Base-by-base conservation (phyloP, 2,797 vertebrate species). In the Tragopan temminckii region DNA sequence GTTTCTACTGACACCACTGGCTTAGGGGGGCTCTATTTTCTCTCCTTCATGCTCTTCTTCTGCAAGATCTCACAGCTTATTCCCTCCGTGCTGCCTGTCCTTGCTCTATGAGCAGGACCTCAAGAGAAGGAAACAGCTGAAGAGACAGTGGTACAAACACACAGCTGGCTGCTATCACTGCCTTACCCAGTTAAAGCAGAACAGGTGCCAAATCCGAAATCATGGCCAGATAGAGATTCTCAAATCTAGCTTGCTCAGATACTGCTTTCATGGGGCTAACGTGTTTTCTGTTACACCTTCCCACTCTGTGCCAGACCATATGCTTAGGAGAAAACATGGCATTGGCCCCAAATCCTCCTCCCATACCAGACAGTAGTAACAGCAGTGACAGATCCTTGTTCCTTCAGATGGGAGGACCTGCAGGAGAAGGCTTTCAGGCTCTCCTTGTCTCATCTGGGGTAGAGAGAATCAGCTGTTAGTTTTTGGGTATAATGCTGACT, bases 281-380 rank as follows among this genome's bases (percentile, higher is more conserved):
- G 9, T 77, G 78, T 80, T 85, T 95, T 77, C 63, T 89, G 29
- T 71, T 52, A 89, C 75, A 80, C 71, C 53, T 77, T 71, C 76
- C 71, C 58, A 58, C 79, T 64, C 57, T 1, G 5, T 78, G 80
- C 45, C 45, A 29, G 42, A 50, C 63, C 36, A 68, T 77, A 74
- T 80, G 68, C n/a, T 90, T 9, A 19, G 33, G 15, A 87, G 68
- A 78, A 77, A 90, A 74, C 8, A 20, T 8, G 35, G 36, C 53
- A 61, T 17, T 29, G 50, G 36, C 52, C 17, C 33, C 8, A 40
- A 0, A 7, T 0, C 0, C 11, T 33, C 8, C 20, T 70, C 40
- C 29, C 40, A 7, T 10, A 33, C 0, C 0, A 36, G 21, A 13
- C 12, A 59, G 43, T 5, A 72, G 48, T 23, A 76, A 72, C 11